A percentile compares a stretch with the other conserved stretches of the same genome.
Evolutionary conservation across 2,113 vertebrate species (phyloP).

Genomic region (Amazona guildingii): DNA sequence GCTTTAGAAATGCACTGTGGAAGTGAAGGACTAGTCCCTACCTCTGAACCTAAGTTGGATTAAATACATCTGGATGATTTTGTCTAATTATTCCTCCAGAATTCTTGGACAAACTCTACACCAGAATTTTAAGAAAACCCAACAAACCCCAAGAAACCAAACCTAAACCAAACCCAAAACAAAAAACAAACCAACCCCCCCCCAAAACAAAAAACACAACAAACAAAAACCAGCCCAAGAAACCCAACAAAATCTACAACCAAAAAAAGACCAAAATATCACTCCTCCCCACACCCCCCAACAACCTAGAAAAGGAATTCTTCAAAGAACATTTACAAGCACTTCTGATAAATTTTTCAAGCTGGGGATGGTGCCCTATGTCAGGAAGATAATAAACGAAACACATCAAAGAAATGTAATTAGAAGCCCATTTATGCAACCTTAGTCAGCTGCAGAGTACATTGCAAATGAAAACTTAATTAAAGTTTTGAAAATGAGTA

Average conservation of each 20-base stretch:
- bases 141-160: neutral
- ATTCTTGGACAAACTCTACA: neutral
- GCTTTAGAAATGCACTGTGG: neutral
- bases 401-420: neutral
- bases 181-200: neutral
- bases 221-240: neutral
- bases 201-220: neutral
- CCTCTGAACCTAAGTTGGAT: neutral
- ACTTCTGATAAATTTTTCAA: neutral
- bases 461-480: neutral
- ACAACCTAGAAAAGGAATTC: neutral
- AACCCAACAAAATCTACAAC: neutral
- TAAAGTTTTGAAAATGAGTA: neutral
- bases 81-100: neutral
- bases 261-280: neutral
- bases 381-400: neutral
- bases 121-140: neutral
- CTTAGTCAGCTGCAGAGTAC: neutral
- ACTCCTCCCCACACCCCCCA: neutral
- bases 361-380: neutral
- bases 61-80: neutral
- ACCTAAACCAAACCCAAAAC: neutral
- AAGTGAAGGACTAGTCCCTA: neutral
- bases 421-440: neutral
- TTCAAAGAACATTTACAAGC: neutral